A percentile compares a stretch with the other conserved stretches of the same genome.
Conservation (phyloP, 2,113 vertebrate genomes). For the Cebidichthys violaceus region DNA sequence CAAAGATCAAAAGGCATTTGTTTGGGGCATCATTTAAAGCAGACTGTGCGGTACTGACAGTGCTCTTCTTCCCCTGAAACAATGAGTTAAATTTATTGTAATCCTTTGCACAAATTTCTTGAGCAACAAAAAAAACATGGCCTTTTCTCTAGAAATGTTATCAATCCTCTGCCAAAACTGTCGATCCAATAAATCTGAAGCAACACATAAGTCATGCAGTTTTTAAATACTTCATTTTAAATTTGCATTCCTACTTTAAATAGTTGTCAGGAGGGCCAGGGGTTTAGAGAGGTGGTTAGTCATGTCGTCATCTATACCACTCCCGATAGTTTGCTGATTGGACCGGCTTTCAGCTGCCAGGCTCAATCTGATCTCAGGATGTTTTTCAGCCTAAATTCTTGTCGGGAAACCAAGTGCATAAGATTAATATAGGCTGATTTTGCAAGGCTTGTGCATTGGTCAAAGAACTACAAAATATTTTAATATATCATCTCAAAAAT, state of each 20-base stretch:
- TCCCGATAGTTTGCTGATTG: background rate
- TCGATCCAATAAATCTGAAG: slow-evolving; percentile 2
- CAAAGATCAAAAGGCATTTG: background rate
- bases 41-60: background rate
- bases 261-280: background rate
- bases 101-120: slow-evolving; percentile 14
- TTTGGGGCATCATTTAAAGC: slow-evolving; percentile 3
- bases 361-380: background rate
- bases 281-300: slow-evolving; percentile 3
- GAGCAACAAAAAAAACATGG: background rate
- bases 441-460: background rate
- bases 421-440: background rate
- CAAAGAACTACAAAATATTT: slow-evolving; percentile 1
- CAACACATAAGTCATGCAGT: background rate
- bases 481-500: slow-evolving; percentile 10
- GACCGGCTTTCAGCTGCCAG: slow-evolving; percentile 13
- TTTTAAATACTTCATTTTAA: background rate
- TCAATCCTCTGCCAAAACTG: background rate
- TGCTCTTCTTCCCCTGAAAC: slow-evolving; percentile 12
- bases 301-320: slow-evolving; percentile 2
- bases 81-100: slow-evolving; percentile 8
- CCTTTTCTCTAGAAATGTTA: slow-evolving; percentile 6
- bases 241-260: background rate
- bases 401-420: background rate
- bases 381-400: background rate